Conservation (phyloP, 2,888 invertebrate genomes). For the Microplitis manilae region DNA sequence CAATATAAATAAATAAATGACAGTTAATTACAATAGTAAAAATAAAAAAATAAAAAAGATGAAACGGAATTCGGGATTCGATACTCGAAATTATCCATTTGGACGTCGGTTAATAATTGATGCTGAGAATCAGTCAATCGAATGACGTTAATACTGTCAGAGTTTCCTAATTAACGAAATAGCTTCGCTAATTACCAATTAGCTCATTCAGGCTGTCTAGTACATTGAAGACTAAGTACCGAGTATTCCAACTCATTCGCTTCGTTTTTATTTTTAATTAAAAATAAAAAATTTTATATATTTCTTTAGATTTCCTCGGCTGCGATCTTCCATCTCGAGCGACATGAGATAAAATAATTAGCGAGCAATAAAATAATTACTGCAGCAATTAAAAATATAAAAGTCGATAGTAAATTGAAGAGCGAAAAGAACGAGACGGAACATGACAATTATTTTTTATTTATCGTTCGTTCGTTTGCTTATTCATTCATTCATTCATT, state of each 20-base stretch:
- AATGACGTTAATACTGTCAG: not conserved
- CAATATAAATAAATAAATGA: not conserved
- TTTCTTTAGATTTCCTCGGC: no score
- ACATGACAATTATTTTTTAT: not conserved
- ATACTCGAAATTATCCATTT: not conserved
- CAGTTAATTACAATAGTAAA: not conserved
- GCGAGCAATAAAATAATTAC: no score
- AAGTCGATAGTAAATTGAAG: no score
- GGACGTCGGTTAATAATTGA: conserved; percentile 3
- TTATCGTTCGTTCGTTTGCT: not conserved
- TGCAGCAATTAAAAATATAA: no score
- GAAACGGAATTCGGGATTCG: not conserved
- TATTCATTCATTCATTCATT: not conserved
- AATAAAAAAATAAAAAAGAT: not conserved
- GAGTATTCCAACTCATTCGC: conserved; percentile 5
- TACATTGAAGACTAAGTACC: not conserved
- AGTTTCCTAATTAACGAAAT: conserved; percentile 15
- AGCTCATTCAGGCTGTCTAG: conserved; percentile 5
- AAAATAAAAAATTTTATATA: not conserved
- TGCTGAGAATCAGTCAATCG: conserved; percentile 1
- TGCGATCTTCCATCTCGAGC: no score
- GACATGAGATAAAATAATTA: no score
- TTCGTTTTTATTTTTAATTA: not conserved
- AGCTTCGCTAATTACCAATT: conserved; percentile 16
- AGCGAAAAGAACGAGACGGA: no score